Evolutionary conservation across 2,888 invertebrate genomes (phyloP).

Genomic region (Panzeria rudis): DNA sequence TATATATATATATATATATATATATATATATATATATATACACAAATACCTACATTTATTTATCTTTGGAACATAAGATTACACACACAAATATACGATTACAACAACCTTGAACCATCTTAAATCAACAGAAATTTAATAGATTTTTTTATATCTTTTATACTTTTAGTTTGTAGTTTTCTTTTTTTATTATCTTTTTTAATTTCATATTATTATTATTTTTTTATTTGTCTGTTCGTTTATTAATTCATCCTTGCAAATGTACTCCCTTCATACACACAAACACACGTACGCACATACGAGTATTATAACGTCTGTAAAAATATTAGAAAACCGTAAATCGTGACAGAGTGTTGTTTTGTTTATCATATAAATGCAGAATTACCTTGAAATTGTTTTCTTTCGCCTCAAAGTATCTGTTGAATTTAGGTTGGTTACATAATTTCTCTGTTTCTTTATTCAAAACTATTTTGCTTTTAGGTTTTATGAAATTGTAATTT

Average conservation of each 20-base stretch:
- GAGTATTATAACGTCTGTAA: constrained; percentile 15
- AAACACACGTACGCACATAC: not conserved
- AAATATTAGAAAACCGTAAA: constrained; percentile 49
- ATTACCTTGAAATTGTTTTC: constrained; percentile 61
- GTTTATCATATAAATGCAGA: constrained; percentile 32
- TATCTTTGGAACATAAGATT: not conserved
- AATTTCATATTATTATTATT: constrained; percentile 4
- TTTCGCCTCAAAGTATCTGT: constrained; percentile 25
- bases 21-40: no score
- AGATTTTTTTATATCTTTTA: constrained; percentile 54
- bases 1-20: not conserved
- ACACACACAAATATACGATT: constrained; percentile 34
- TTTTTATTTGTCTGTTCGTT: constrained; percentile 28
- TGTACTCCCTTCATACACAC: not conserved
- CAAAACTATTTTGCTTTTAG: not conserved
- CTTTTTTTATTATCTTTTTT: constrained; percentile 3
- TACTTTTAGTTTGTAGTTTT: constrained; percentile 27
- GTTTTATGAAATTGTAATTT: not conserved
- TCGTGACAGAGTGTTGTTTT: constrained; percentile 48
- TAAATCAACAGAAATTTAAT: constrained; percentile 71
- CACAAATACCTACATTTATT: not conserved
- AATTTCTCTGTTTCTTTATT: not conserved
- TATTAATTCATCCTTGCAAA: constrained; percentile 37
- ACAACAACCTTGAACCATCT: constrained; percentile 67
- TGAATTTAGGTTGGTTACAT: constrained; percentile 47